Evolutionary conservation across 2,113 vertebrate species (phyloP), one percentile per base, ranked within the genome.

Genomic region (Pelodiscus sinensis): DNA sequence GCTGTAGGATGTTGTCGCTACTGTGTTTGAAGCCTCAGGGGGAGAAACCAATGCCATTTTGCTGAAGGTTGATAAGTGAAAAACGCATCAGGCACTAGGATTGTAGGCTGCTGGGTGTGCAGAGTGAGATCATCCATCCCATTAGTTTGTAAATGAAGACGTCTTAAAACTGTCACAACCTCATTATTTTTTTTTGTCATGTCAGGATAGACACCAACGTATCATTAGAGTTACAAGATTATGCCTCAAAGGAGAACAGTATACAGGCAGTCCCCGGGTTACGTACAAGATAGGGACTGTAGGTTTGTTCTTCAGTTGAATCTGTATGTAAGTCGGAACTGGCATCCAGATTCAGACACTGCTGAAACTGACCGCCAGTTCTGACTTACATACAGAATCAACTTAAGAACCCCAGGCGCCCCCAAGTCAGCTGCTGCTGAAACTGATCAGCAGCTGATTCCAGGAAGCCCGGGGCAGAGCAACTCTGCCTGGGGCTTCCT

Each of bases 51-150:
- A 2, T 2, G 2, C 24, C 52, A 65, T 22, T 15, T 18, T 79
- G 6, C 9, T 3, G 44, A 11, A 35, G 65, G 73, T 71, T 0
- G 9, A 1, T 57, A 4, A 1, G 15, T 4, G 16, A 29, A 29
- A 24, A 84, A 8, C 14, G 1, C 0, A 0, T 4, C 11, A 38
- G 52, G 27, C 68, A 21, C 0, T 1, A 81, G 38, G 22, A 14
- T 54, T 2, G 38, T 15, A 52, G 82, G 60, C 18, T 57, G 21
- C 24, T 85, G 77, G 6, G 35, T 22, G 10, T 81, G 38, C 25
- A 29, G 14, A 11, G 6, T 38, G 5, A 18, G 2, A n/a, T 44
- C 22, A 35, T 3, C 38, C 2, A 2, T 9, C 35, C 44, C 24
- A 8, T 29, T 58, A 6, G 11, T 68, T 88, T 14, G 57, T 81